Evolutionary conservation across 2,888 invertebrate species (phyloP).

Genomic region (Lasioglossum zephyrum): DNA sequence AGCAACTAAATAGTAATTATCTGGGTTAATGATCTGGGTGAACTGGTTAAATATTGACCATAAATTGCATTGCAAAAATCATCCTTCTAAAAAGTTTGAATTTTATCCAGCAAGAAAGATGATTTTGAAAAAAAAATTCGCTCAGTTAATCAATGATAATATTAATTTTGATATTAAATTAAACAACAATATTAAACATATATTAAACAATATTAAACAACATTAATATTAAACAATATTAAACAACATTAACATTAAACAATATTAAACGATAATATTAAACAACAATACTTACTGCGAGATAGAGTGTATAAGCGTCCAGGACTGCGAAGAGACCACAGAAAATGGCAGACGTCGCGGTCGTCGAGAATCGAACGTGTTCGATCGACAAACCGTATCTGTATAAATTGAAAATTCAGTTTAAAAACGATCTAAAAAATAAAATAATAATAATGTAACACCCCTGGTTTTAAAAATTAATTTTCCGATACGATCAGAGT

Average conservation of each 20-base stretch:
- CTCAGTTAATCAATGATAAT: not conserved
- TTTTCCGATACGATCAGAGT: too few species aligned
- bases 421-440: not conserved
- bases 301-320: slow-evolving; percentile 77
- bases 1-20: too few species aligned
- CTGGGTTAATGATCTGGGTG: not conserved
- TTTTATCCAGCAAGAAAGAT: not conserved
- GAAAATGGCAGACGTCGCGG: slow-evolving; percentile 70
- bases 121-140: not conserved
- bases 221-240: too few species aligned
- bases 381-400: slow-evolving; percentile 69
- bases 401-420: slow-evolving; percentile 24
- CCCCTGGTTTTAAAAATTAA: too few species aligned
- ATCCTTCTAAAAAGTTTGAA: not conserved
- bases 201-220: too few species aligned
- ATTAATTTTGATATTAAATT: too few species aligned
- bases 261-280: too few species aligned
- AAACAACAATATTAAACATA: not conserved
- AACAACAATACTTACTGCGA: slow-evolving; percentile 72
- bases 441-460: too few species aligned
- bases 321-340: slow-evolving; percentile 76
- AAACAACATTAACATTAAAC: too few species aligned
- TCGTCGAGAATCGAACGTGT: slow-evolving; percentile 74
- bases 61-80: not conserved
- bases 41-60: not conserved